phyloP scores from a whole-genome alignment of 2,888 invertebrate genomes.

The Archips crataeganus region DNA sequence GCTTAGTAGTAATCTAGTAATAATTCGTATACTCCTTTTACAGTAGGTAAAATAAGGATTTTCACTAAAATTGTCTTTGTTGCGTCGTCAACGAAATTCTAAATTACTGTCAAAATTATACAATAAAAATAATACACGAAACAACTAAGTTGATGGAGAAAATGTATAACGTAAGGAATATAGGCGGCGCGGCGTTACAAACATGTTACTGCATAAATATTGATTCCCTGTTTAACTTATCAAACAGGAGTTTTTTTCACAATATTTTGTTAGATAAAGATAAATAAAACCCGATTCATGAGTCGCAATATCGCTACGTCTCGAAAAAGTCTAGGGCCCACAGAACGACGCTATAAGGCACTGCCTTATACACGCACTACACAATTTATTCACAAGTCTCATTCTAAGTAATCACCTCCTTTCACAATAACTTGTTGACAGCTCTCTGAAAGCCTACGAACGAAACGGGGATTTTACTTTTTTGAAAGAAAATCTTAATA shows the following conservation, averaged over 20 bases:
- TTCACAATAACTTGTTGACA: constrained; percentile 23
- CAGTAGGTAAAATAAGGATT: constrained; percentile 20
- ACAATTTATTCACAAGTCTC: constrained; percentile 23
- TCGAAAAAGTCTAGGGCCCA: constrained; percentile 39
- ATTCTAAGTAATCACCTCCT: constrained; percentile 26
- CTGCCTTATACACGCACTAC: constrained; percentile 61
- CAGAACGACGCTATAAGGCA: constrained; percentile 67
- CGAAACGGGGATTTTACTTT: constrained; percentile 24
- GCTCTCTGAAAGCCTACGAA: constrained; percentile 13
- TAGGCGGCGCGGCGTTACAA: too few relatives aligned
- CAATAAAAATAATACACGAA: too few relatives aligned
- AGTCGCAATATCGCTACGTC: constrained; percentile 45
- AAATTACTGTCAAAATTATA: too few relatives aligned
- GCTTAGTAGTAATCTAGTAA: constrained; percentile 19
- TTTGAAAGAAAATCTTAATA: constrained; percentile 12
- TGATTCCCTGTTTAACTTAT: too few relatives aligned
- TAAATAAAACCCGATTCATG: constrained; percentile 7
- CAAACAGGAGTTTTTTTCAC: too few relatives aligned
- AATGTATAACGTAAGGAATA: too few relatives aligned
- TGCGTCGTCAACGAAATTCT: too few relatives aligned
- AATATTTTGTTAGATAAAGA: too few relatives aligned
- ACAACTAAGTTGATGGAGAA: too few relatives aligned
- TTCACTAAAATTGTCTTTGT: too few relatives aligned
- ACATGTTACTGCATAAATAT: too few relatives aligned
- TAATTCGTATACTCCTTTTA: constrained; percentile 16